Evolutionary conservation across 2,113 vertebrate species (phyloP), one percentile per base, ranked within the genome.

Genomic region (Oxyura jamaicensis): DNA sequence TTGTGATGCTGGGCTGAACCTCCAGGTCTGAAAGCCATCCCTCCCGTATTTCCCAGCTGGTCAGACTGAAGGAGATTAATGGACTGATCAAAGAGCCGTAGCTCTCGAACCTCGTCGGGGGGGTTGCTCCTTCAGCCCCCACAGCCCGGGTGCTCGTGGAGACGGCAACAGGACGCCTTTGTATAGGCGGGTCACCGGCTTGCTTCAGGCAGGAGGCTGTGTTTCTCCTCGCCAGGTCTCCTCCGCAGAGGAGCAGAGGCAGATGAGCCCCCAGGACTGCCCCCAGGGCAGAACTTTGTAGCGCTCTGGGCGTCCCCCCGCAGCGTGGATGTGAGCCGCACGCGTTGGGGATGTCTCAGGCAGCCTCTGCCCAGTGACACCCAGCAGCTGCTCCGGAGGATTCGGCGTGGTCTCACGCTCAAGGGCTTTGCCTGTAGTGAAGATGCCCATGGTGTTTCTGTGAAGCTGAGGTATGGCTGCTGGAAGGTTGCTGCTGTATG

Each of bases 401-500:
- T 77, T 88, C 39, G 18, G 88, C 2, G 9, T 88, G 86, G 62
- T 58, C 66, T 92, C 81, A 69, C 77, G 8, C 69, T 79, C 42
- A 55, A 35, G 83, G 83, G 89, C 93, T 88, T 91, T 82, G 95
- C 94, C 92, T 91, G 69, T 71, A 79, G 96, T 95, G 97, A 96
- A 96, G 97, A 98, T 98, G 98, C 94, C 97, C 97, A 97, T 97
- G 97, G 98, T 98, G 97, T 97, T 98, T 98, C 97, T 96, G 98
- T 98, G 97, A 98, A 97, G 98, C 98, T 98, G 98, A 99, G 98
- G 97, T 94, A 99, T 99, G 99, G 99, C 99, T 98, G 99, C 99
- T 91, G 99, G 99, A 98, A 99, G 99, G 98, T 98, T 99, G 73
- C 97, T 99, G 98, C 99, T 99, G 91, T 99, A 99, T 96, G 99